Evolutionary conservation across 1,140 invertebrate species (phyloP).

Genomic region (Calliopsis andreniformis): DNA sequence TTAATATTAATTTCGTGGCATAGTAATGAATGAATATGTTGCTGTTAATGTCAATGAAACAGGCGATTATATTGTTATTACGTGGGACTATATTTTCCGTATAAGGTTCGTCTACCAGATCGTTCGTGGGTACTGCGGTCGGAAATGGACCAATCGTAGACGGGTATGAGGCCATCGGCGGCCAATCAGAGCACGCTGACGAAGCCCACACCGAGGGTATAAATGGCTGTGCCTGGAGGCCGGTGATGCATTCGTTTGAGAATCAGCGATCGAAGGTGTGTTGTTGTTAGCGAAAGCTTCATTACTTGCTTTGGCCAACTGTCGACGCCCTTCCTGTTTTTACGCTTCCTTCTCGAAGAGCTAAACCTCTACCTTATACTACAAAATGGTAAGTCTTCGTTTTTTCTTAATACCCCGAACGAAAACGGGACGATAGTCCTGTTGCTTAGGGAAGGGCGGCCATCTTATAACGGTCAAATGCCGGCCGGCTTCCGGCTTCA

Average conservation of each 20-base stretch:
- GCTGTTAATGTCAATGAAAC: conserved; percentile 5
- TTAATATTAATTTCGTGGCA: too few species aligned
- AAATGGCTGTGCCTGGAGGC: conserved; percentile 25
- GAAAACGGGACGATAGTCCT: neutral
- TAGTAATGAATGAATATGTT: neutral
- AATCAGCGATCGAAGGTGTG: neutral
- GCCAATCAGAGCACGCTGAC: conserved; percentile 46
- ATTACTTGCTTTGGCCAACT: conserved; percentile 68
- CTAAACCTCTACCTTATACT: conserved; percentile 10
- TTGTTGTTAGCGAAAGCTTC: conserved; percentile 63
- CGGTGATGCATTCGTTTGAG: conserved; percentile 35
- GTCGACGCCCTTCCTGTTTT: conserved; percentile 27
- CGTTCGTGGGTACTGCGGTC: conserved; percentile 56
- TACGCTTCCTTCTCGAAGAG: conserved; percentile 1
- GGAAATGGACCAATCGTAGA: conserved; percentile 39
- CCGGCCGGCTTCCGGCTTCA: conserved; percentile 53
- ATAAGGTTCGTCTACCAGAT: conserved; percentile 16
- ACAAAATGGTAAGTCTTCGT: conserved; percentile 60
- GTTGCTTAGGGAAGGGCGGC: conserved; percentile 7
- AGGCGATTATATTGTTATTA: conserved; percentile 18
- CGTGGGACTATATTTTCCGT: conserved; percentile 50
- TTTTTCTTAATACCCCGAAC: neutral
- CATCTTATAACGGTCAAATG: conserved; percentile 60
- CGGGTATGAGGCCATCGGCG: conserved; percentile 25
- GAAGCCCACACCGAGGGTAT: conserved; percentile 46